These are phyloP conservation scores for Damaliscus lunatus DNA, from an alignment of 2,113 vertebrate genomes.

Conservation along the genomic window DNA sequence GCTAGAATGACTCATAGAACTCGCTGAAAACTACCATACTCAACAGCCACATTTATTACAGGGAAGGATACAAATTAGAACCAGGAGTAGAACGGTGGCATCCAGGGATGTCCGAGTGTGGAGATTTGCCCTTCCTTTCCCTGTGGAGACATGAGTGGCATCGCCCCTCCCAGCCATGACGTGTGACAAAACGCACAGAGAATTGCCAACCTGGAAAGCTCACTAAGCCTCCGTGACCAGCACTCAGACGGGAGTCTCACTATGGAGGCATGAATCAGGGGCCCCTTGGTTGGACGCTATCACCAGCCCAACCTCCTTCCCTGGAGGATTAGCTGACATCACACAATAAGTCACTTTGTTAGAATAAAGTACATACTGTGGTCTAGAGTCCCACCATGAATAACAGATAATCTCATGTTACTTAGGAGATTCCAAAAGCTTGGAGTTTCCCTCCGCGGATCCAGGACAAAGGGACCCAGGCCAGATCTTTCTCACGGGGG, in stretches of 20 bases:
- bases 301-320: not conserved
- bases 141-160: not conserved
- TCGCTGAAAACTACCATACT: not conserved
- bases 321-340: not conserved
- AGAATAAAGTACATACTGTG: not conserved
- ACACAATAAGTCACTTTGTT: not conserved
- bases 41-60: not conserved
- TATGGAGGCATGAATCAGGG: not conserved
- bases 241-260: not conserved
- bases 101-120: not conserved
- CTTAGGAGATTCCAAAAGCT: not conserved
- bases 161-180: not conserved
- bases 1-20: not conserved
- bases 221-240: accelerated
- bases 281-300: not conserved
- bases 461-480: not conserved
- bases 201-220: not conserved
- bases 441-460: not conserved
- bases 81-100: not conserved
- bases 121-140: not conserved
- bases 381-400: not conserved
- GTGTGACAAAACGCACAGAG: not conserved
- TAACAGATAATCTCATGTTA: not conserved
- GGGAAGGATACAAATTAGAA: not conserved
- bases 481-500: not conserved